Base-by-base conservation (phyloP, 2,797 vertebrate species). In the Sebastes ruberrimus region DNA sequence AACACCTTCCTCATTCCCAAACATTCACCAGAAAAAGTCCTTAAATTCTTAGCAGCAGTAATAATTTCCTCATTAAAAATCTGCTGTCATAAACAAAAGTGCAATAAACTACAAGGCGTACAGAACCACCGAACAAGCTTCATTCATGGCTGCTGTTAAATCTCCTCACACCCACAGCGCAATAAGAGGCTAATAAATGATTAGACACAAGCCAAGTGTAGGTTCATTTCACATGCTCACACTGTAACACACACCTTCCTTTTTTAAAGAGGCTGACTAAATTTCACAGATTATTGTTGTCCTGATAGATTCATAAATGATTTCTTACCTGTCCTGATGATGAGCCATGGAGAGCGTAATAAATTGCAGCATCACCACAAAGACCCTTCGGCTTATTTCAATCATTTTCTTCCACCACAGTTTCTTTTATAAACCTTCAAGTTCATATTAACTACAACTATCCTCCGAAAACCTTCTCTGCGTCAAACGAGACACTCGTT, bases 301-400 rank as follows among this genome's bases (percentile, higher is more conserved):
- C 10, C 4, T 60, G 9, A 28, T n/a, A 28, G 30, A n/a, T 46
- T 46, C 42, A 46, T 52, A 35, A 68, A 38, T 1, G 38, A 83
- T 71, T 82, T 53, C 90, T 85, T 91, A 93, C 93, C 92, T 91
- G 74, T 84, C 22, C 16, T 65, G 86, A 33, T 82, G 87, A 79
- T 70, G 71, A 82, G 88, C 90, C 66, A 76, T 4, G 7, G 86
- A 91, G n/a, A 94, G 65, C 2, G 67, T 61, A 23, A 91, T 16
- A 3, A 92, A 86, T 35, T 88, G 80, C 66, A 85, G 23, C 60
- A 68, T 63, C 71, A 77, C 56, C 52, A 82, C 38, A 55, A 90
- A 88, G 23, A 93, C 6, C 62, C 18, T 46, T 27, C 4, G 69
- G n/a, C 78, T 84, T 60, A 77, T 68, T 78, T 83, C 75, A 28